Conservation (phyloP, 2,797 vertebrate species). For the Chloroceryle inda region DNA sequence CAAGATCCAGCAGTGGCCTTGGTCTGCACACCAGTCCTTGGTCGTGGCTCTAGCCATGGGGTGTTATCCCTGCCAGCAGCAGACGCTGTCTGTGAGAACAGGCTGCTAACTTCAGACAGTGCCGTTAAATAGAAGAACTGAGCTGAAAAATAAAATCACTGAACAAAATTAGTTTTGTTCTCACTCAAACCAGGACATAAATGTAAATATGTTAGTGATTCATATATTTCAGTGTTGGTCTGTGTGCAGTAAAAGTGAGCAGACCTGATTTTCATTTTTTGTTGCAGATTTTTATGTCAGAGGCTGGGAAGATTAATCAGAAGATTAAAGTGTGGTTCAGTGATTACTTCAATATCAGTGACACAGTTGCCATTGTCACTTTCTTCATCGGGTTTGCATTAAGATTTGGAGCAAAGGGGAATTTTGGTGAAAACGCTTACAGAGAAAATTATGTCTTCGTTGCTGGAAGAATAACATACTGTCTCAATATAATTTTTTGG, state of each 20-base stretch:
- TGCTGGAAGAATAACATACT: slow-evolving; percentile 93
- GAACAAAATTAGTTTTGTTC: no score
- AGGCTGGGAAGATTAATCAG: slow-evolving; percentile 97
- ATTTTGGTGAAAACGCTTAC: slow-evolving; percentile 76
- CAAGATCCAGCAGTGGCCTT: no score
- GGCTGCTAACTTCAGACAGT: no score
- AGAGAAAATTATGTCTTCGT: slow-evolving; percentile 80
- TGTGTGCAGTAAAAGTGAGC: not conserved
- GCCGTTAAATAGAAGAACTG: no score
- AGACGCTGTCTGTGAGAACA: no score
- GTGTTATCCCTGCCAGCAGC: no score
- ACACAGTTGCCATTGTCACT: slow-evolving; percentile 94
- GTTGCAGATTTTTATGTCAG: slow-evolving; percentile 96
- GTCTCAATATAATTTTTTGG: slow-evolving; percentile 99
- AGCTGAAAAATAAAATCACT: no score
- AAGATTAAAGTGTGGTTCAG: slow-evolving; percentile 99
- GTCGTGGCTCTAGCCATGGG: no score
- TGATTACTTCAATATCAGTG: slow-evolving; percentile 96
- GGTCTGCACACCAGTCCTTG: no score
- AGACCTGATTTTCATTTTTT: not conserved
- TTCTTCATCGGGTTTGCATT: slow-evolving; percentile 96
- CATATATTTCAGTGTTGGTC: not conserved
- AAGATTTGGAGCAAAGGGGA: slow-evolving; percentile 87
- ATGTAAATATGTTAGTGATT: not conserved
- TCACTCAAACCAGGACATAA: not conserved